phyloP scores from a whole-genome alignment of 2,797 vertebrate genomes.

The Karalla daura region DNA sequence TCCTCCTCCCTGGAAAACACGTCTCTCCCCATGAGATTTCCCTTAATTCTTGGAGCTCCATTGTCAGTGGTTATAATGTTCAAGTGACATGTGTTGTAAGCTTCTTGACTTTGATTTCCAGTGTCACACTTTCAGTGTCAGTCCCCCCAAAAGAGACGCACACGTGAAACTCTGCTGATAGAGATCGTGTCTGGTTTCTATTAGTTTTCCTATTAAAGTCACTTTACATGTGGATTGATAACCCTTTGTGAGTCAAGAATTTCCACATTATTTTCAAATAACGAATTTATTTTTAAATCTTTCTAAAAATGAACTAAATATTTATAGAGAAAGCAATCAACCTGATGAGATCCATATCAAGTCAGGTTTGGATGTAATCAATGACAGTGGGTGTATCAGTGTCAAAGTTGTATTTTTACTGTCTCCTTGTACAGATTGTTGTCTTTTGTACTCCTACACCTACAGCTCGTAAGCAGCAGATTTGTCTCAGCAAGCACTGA shows the following conservation, averaged over 20 bases:
- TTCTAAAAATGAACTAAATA: constrained; percentile 16
- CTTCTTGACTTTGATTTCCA: neutral
- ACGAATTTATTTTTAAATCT: constrained; percentile 1
- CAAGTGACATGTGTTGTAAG: constrained; percentile 26
- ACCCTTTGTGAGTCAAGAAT: constrained; percentile 2
- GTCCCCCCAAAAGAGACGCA: neutral
- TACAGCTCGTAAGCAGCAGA: constrained; percentile 10
- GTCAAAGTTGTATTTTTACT: constrained; percentile 31
- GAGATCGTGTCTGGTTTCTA: neutral
- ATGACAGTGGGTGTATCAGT: too few species aligned
- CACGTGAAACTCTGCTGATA: neutral
- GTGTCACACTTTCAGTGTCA: constrained; percentile 1
- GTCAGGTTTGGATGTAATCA: neutral
- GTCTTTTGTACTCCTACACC: constrained; percentile 35
- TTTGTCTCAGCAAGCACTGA: constrained; percentile 20
- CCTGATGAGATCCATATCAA: neutral
- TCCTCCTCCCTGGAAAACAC: neutral
- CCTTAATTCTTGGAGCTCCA: constrained; percentile 11
- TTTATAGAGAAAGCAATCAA: neutral
- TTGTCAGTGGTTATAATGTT: constrained; percentile 13
- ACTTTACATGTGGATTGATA: neutral
- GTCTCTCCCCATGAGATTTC: neutral
- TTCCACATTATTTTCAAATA: neutral
- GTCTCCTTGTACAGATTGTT: constrained; percentile 34
- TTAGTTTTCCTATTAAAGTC: neutral